Evolutionary conservation across 23 tunicate species (phyloP).

Genomic region (Ciona savignyi): DNA sequence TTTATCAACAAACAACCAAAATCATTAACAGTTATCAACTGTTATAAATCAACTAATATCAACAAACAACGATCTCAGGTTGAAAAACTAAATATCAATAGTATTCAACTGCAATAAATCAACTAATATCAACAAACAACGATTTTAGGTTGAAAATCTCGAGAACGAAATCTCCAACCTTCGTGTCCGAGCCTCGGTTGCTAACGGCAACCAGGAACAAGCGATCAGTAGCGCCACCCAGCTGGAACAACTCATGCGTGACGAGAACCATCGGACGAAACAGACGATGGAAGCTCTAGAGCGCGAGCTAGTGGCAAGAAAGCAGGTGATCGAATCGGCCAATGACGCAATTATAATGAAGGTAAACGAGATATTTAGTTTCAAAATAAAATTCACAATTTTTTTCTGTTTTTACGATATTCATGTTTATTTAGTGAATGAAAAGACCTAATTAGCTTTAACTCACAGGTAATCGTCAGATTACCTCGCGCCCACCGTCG

Average conservation of each 20-base stretch:
- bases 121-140: no score
- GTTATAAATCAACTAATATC: no score
- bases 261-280: not conserved
- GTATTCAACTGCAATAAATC: no score
- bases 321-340: constrained; percentile 55
- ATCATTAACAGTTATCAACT: no score
- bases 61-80: no score
- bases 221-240: constrained; percentile 27
- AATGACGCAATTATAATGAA: constrained; percentile 65
- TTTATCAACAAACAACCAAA: no score
- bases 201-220: constrained; percentile 16
- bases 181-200: constrained; percentile 3
- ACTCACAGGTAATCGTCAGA: no score
- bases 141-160: constrained; percentile 5
- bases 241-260: constrained; percentile 25
- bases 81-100: no score
- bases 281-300: constrained; percentile 12
- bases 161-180: constrained; percentile 7
- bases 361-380: constrained; percentile 4
- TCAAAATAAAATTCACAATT: not conserved
- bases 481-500: no score
- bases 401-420: no score
- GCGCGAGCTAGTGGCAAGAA: constrained; percentile 38
- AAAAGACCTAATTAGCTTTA: no score
- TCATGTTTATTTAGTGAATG: no score